These are phyloP conservation scores for Aleiodes testaceus DNA, from an alignment of 2,888 invertebrate species.

Conservation along the genomic window DNA sequence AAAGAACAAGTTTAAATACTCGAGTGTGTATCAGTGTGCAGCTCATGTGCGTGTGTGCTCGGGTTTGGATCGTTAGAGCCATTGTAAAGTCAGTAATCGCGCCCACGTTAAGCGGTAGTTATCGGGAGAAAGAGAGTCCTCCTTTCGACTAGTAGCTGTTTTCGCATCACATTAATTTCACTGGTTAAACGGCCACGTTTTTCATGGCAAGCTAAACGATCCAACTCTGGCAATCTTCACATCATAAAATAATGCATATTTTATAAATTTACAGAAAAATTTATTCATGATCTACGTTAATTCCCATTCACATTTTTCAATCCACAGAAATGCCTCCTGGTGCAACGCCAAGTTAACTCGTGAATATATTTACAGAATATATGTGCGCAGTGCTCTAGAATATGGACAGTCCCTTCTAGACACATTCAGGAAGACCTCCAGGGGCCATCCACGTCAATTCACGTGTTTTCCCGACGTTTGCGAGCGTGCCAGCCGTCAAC, in stretches of 20 bases:
- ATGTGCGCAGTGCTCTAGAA: slow-evolving; percentile 8
- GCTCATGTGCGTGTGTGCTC: slow-evolving; percentile 43
- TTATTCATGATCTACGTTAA: not conserved
- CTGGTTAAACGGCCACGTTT: slow-evolving; percentile 36
- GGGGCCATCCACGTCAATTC: slow-evolving; percentile 24
- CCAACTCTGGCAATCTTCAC: slow-evolving; percentile 13
- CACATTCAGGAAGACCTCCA: slow-evolving; percentile 19
- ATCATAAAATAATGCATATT: slow-evolving; percentile 27
- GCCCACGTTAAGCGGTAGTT: slow-evolving; percentile 56
- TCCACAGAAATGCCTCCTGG: slow-evolving; percentile 1
- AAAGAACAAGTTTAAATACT: slow-evolving; percentile 35
- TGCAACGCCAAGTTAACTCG: not conserved
- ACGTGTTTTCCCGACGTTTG: slow-evolving; percentile 7
- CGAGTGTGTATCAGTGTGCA: slow-evolving; percentile 15
- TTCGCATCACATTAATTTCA: slow-evolving; percentile 37
- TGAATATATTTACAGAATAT: slow-evolving; percentile 5
- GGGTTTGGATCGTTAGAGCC: slow-evolving; percentile 62
- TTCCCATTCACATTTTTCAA: slow-evolving; percentile 4
- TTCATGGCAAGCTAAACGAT: slow-evolving; percentile 37
- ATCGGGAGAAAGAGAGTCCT: slow-evolving; percentile 34
- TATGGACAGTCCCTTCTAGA: slow-evolving; percentile 4
- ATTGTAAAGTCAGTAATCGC: slow-evolving; percentile 65
- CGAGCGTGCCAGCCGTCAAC: slow-evolving; percentile 33
- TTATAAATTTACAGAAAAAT: not conserved
- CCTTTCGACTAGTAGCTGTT: slow-evolving; percentile 32